These are phyloP conservation scores for Aeoliscus strigatus DNA, from an alignment of 2,797 vertebrate genomes.

Conservation along the genomic window DNA sequence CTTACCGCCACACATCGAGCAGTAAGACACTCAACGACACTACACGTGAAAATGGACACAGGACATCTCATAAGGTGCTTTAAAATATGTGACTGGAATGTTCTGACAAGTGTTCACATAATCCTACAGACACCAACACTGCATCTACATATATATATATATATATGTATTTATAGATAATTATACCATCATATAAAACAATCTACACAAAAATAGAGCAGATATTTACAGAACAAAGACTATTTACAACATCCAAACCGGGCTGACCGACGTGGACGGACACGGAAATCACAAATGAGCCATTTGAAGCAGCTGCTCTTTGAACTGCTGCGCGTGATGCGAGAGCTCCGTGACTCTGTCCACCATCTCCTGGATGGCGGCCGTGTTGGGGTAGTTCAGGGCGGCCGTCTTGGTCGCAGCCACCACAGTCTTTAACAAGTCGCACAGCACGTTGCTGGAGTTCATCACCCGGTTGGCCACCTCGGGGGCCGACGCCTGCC, in stretches of 20 bases:
- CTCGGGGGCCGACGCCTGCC: constrained; percentile 82
- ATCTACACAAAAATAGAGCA: constrained; percentile 82
- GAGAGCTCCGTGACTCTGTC: constrained; percentile 89
- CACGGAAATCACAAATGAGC: constrained; percentile 68
- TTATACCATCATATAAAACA: constrained; percentile 75
- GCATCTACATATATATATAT: constrained; percentile 39
- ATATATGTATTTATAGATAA: constrained; percentile 21
- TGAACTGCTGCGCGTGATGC: constrained; percentile 84
- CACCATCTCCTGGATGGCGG: constrained; percentile 92
- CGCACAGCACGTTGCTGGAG: constrained; percentile 90
- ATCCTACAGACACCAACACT: constrained; percentile 49
- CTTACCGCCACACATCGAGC: constrained; percentile 56
- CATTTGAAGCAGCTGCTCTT: constrained; percentile 86
- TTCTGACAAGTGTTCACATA: constrained; percentile 54
- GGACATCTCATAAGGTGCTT: constrained; percentile 72
- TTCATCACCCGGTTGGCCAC: constrained; percentile 88
- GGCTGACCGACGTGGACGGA: constrained; percentile 33
- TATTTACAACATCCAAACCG: constrained; percentile 67
- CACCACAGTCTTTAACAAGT: constrained; percentile 90
- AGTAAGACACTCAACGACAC: constrained; percentile 42
- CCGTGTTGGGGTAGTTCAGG: constrained; percentile 87
- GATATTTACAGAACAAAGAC: constrained; percentile 76
- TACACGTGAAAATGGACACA: constrained; percentile 39
- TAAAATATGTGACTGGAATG: constrained; percentile 63
- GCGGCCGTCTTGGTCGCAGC: constrained; percentile 88